These are phyloP conservation scores for Macaria notata DNA, from an alignment of 2,888 invertebrate genomes.

Conservation along the genomic window DNA sequence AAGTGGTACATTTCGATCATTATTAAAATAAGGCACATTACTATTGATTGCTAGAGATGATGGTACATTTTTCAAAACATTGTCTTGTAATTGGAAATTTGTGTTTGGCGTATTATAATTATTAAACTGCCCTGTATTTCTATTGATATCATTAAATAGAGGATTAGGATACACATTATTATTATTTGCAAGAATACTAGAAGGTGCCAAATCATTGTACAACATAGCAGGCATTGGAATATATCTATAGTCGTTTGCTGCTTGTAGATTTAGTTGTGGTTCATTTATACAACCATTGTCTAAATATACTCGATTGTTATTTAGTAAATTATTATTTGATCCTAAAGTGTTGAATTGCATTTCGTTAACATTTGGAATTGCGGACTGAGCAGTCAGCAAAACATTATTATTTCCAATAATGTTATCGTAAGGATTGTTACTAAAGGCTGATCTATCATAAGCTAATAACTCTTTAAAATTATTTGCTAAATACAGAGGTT, in stretches of 20 bases:
- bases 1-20: too few relatives aligned
- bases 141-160: too few relatives aligned
- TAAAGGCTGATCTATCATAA: background rate
- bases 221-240: too few relatives aligned
- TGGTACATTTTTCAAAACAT: background rate
- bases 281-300: too few relatives aligned
- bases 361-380: slow-evolving; percentile 2
- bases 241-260: too few relatives aligned
- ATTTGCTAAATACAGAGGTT: too few relatives aligned
- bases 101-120: background rate
- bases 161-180: background rate
- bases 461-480: too few relatives aligned
- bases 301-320: too few relatives aligned
- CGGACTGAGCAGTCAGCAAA: background rate
- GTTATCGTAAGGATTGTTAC: slow-evolving; percentile 3
- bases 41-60: background rate
- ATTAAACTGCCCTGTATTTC: too few relatives aligned
- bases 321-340: background rate
- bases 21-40: too few relatives aligned
- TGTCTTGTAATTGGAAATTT: background rate
- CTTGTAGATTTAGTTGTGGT: too few relatives aligned
- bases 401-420: slow-evolving; percentile 12
- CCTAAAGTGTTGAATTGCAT: background rate
- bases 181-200: slow-evolving; percentile 7
- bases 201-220: too few relatives aligned